Conservation (phyloP, 1,140 invertebrate genomes). For the Orussus abietinus region DNA sequence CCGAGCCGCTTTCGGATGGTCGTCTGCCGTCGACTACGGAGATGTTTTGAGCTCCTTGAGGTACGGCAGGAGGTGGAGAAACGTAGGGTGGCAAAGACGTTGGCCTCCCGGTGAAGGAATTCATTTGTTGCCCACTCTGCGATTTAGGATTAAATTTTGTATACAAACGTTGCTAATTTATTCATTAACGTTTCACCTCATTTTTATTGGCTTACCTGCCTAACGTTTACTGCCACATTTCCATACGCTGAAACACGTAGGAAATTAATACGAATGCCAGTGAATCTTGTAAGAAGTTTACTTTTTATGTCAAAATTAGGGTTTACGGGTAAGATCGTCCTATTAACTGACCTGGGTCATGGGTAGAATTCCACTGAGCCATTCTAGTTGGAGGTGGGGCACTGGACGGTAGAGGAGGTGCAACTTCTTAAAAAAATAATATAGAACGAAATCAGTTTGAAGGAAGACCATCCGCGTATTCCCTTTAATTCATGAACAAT, state of each 20-base stretch:
- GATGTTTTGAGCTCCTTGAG: constrained; percentile 31
- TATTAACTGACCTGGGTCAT: constrained; percentile 48
- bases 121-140: constrained; percentile 36
- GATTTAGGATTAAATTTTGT: constrained; percentile 6
- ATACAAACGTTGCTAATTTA: constrained; percentile 10
- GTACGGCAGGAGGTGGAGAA: constrained; percentile 41
- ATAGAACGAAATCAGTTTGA: not conserved
- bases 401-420: constrained; percentile 48
- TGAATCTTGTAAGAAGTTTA: too few relatives aligned
- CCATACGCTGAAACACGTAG: constrained; percentile 46
- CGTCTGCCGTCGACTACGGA: constrained; percentile 41
- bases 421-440: constrained; percentile 46
- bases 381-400: constrained; percentile 46
- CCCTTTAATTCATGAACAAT: not conserved
- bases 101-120: constrained; percentile 44
- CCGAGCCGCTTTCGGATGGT: constrained; percentile 51
- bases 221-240: constrained; percentile 38
- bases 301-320: too few relatives aligned
- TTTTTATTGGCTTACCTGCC: constrained; percentile 35
- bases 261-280: too few relatives aligned
- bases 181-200: constrained; percentile 4
- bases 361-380: constrained; percentile 41
- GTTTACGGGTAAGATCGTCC: too few relatives aligned
- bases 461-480: not conserved
- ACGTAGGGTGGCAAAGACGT: constrained; percentile 50